Evolutionary conservation across 1,140 invertebrate genomes (phyloP), one percentile per base, ranked within the genome.

Genomic region (Dendroctonus valens): DNA sequence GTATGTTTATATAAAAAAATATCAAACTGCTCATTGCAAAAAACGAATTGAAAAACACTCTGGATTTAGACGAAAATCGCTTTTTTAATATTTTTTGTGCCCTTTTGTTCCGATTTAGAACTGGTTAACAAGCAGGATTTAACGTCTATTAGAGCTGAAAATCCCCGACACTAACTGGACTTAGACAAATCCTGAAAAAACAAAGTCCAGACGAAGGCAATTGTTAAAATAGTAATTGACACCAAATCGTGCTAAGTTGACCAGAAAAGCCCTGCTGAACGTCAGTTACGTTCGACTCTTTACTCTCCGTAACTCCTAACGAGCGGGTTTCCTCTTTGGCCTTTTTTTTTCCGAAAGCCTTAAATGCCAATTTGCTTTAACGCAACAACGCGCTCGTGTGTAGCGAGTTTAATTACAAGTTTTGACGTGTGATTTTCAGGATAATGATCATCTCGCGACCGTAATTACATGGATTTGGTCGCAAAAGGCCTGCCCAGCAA

Each of bases 201-300:
- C n/a, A 52, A 66, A 55, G 38, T 39, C 58, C 38, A 58, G 59
- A 69, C 63, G 59, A 62, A 66, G 51, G 68, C 68, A 66, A 69
- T 69, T 69, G 67, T 69, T 64, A 63, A 61, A 55, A 68, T 41
- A 39, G 59, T 70, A 70, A 70, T 70, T 70, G 69, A 70, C 69
- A 70, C 59, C 63, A 50, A 65, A 59, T 69, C 68, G 68, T 69
- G 68, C 63, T 62, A 65, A 69, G 68, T 69, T 65, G 68, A 69
- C 63, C 68, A 64, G 61, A 69, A 69, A 65, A 40, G 46, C 12
- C 51, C 51, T 14, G 60, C 51, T 40, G 15, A 46, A 46, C 60
- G 39, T 54, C 60, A 38, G 44, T 54, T 61, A 51, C 42, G 59
- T 61, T 52, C 49, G 50, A 39, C 52, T 61, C 49, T 41, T 52